Percentiles rank a stretch among this genome's conserved stretches.
These are phyloP conservation scores for Drosophila pachea DNA, from an alignment of 1,140 invertebrate genomes.

Conservation along the genomic window DNA sequence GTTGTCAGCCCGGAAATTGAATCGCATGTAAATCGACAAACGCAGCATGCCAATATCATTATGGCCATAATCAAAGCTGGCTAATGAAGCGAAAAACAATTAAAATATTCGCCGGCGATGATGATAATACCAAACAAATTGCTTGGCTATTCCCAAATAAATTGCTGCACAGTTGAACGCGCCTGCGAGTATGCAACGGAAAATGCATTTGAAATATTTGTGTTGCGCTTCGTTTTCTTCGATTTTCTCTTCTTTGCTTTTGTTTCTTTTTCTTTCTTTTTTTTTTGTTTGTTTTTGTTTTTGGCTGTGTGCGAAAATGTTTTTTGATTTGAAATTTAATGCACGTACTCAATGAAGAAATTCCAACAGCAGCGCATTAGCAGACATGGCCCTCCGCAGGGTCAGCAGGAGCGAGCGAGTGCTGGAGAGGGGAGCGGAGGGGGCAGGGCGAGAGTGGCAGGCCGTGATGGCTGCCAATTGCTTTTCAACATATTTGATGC, in stretches of 20 bases:
- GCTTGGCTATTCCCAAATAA: constrained; percentile 24
- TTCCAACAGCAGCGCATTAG: constrained; percentile 74
- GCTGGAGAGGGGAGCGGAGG: not conserved
- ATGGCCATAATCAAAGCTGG: constrained; percentile 8
- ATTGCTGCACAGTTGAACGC: constrained; percentile 54
- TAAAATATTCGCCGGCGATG: constrained; percentile 29
- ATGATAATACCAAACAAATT: constrained; percentile 15
- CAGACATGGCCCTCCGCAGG: constrained; percentile 52
- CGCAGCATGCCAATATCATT: not conserved
- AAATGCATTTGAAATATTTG: constrained; percentile 52
- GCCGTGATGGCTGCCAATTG: constrained; percentile 66
- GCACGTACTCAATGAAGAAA: constrained; percentile 77
- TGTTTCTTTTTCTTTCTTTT: not conserved
- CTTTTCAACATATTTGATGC: constrained; percentile 78
- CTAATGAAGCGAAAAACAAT: constrained; percentile 45
- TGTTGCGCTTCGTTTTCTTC: constrained; percentile 5
- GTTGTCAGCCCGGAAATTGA: constrained; percentile 48
- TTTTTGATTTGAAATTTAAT: constrained; percentile 74
- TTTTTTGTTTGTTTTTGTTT: constrained; percentile 7
- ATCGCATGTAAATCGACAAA: constrained; percentile 36
- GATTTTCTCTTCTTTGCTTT: not conserved
- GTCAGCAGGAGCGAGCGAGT: constrained; percentile 22
- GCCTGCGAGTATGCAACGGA: constrained; percentile 55
- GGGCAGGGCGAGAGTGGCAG: not conserved
- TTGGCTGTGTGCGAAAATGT: constrained; percentile 40